phyloP scores from a whole-genome alignment of 1,140 invertebrate species.

The Pseudoatta argentina region DNA sequence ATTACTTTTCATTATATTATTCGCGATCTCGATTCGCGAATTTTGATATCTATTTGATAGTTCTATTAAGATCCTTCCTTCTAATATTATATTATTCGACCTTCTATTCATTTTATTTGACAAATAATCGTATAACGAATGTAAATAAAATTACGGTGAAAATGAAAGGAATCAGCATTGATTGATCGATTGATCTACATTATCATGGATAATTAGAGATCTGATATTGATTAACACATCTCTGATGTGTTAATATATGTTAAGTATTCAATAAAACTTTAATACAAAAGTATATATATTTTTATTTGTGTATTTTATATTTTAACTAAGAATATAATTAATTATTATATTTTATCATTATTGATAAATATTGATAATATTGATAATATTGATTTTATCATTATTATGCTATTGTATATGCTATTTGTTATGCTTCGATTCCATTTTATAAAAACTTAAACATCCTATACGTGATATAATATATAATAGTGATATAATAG shows the following conservation, averaged over 20 bases:
- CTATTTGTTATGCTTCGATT: not conserved
- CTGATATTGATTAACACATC: not conserved
- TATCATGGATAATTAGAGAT: not conserved
- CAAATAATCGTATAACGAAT: not conserved
- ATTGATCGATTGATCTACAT: constrained; percentile 4
- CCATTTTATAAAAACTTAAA: not conserved
- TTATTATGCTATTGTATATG: not conserved
- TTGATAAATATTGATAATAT: not conserved
- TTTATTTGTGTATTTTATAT: not conserved
- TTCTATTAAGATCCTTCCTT: not conserved
- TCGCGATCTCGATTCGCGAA: not conserved
- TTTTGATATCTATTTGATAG: not conserved
- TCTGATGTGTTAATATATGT: constrained; percentile 1
- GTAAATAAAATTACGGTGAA: not conserved
- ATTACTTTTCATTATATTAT: not conserved
- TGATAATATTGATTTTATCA: no score
- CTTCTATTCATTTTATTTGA: not conserved
- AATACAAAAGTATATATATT: not conserved
- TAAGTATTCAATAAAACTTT: constrained; percentile 35
- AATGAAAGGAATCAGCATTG: not conserved
- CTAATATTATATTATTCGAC: not conserved
- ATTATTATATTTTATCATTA: not conserved
- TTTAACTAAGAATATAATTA: not conserved
- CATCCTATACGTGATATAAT: no score
- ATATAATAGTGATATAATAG: no score